Conservation (phyloP, 2,113 vertebrate species). For the Campylomormyrus numenius region DNA sequence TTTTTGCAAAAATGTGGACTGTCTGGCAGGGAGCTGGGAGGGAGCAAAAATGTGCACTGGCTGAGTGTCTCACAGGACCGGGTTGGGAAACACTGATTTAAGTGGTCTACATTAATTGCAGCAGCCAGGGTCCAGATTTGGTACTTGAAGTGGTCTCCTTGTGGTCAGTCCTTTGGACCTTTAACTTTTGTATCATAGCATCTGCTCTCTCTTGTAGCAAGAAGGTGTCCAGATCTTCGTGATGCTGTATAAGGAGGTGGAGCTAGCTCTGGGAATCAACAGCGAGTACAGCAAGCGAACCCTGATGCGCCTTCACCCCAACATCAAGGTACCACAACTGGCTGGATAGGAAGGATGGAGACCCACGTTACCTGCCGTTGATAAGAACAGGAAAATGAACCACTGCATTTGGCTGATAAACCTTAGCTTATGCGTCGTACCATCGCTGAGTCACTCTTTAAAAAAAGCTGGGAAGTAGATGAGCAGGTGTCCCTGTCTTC, state of each 20-base stretch:
- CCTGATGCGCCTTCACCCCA: slow-evolving; percentile 75
- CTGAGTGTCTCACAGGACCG: background rate
- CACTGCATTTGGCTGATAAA: background rate
- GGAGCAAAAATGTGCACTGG: background rate
- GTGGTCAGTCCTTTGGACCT: background rate
- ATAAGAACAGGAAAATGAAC: background rate
- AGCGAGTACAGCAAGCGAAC: slow-evolving; percentile 94
- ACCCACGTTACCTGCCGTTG: background rate
- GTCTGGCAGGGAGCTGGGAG: too few species aligned
- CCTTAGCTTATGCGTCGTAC: background rate
- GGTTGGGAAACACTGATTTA: background rate
- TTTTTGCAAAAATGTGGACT: background rate
- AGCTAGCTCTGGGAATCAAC: slow-evolving; percentile 92
- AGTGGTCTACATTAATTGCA: background rate
- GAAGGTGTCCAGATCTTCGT: slow-evolving; percentile 89
- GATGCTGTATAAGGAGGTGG: slow-evolving; percentile 95
- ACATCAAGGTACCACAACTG: slow-evolving; percentile 78
- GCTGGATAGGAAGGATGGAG: background rate
- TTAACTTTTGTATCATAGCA: background rate
- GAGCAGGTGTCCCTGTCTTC: background rate
- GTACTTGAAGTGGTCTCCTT: background rate
- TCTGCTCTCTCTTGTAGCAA: slow-evolving; percentile 62
- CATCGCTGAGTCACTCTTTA: background rate
- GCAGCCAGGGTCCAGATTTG: background rate
- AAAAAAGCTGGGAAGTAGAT: background rate